Conservation (phyloP, 2,888 invertebrate species). For the Nematopogon swammerdamellus region DNA sequence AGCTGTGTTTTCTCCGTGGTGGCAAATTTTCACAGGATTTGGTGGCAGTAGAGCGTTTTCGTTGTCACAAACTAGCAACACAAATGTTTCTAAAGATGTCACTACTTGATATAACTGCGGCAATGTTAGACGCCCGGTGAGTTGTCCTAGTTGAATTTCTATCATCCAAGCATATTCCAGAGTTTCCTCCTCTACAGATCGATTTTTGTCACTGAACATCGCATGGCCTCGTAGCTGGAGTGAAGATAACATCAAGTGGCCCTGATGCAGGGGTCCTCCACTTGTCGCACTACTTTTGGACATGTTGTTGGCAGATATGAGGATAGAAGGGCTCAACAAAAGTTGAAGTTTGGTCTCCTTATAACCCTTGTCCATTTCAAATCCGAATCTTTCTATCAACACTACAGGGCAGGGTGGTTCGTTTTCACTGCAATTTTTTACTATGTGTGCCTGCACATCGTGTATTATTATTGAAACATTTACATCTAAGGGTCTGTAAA, state of each 20-base stretch:
- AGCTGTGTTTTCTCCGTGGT: constrained; percentile 70
- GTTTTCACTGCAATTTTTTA: constrained; percentile 86
- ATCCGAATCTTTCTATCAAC: constrained; percentile 86
- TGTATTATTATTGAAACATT: constrained; percentile 91
- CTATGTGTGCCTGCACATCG: constrained; percentile 91
- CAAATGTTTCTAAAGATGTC: constrained; percentile 84
- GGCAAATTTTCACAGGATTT: constrained; percentile 71
- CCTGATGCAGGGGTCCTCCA: constrained; percentile 65
- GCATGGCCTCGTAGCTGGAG: constrained; percentile 91
- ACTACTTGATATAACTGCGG: constrained; percentile 87
- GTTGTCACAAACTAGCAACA: constrained; percentile 79
- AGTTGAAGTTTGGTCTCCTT: constrained; percentile 90
- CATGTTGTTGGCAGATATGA: constrained; percentile 73
- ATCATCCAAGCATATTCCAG: constrained; percentile 97
- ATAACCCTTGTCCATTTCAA: constrained; percentile 96
- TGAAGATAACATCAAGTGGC: constrained; percentile 81
- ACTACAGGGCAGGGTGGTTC: constrained; percentile 92
- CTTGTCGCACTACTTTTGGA: constrained; percentile 56
- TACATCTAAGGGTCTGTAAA: constrained; percentile 87
- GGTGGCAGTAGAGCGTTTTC: constrained; percentile 90
- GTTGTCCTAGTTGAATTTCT: constrained; percentile 90
- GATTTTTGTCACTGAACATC: constrained; percentile 92
- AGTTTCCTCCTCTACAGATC: constrained; percentile 89
- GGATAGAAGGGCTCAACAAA: constrained; percentile 81
- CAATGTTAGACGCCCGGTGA: constrained; percentile 86